Evolutionary conservation across 2,888 invertebrate genomes (phyloP).

Genomic region (Apoda limacodes): DNA sequence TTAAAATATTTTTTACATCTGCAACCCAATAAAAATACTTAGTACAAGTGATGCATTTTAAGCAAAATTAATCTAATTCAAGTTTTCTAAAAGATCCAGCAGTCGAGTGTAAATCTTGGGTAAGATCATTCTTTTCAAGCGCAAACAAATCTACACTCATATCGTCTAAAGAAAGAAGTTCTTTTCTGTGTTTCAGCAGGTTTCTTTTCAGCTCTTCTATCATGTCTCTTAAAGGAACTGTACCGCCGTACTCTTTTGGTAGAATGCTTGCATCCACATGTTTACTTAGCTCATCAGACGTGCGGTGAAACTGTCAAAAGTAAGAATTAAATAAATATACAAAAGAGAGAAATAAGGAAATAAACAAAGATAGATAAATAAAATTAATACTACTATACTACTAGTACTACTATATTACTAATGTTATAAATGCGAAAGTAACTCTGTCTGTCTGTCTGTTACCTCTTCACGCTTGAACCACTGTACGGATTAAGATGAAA

Average conservation of each 20-base stretch:
- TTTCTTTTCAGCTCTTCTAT: constrained; percentile 78
- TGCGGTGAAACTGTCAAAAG: constrained; percentile 77
- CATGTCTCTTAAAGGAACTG: constrained; percentile 83
- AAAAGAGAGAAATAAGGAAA: constrained; percentile 9
- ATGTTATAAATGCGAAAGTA: constrained; percentile 2
- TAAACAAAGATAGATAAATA: constrained; percentile 3
- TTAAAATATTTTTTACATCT: too few relatives aligned
- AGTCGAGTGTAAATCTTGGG: constrained; percentile 79
- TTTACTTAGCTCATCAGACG: constrained; percentile 76
- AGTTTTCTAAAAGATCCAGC: constrained; percentile 88
- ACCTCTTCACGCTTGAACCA: too few relatives aligned
- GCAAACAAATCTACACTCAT: constrained; percentile 79
- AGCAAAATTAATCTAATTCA: constrained; percentile 77
- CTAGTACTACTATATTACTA: background rate
- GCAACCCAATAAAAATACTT: too few relatives aligned
- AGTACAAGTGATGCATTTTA: too few relatives aligned
- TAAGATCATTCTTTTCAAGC: constrained; percentile 70
- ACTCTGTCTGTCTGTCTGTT: too few relatives aligned
- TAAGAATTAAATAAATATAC: too few relatives aligned
- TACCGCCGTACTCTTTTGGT: constrained; percentile 91
- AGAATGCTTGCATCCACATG: constrained; percentile 80
- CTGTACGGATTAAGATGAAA: too few relatives aligned
- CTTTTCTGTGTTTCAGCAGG: constrained; percentile 72
- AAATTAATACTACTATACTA: constrained; percentile 4
- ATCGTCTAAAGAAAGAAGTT: constrained; percentile 77